Percentiles rank a stretch among this genome's conserved stretches.
These are phyloP conservation scores for Synergus laeviventris DNA, from an alignment of 2,888 invertebrate species.

Conservation along the genomic window DNA sequence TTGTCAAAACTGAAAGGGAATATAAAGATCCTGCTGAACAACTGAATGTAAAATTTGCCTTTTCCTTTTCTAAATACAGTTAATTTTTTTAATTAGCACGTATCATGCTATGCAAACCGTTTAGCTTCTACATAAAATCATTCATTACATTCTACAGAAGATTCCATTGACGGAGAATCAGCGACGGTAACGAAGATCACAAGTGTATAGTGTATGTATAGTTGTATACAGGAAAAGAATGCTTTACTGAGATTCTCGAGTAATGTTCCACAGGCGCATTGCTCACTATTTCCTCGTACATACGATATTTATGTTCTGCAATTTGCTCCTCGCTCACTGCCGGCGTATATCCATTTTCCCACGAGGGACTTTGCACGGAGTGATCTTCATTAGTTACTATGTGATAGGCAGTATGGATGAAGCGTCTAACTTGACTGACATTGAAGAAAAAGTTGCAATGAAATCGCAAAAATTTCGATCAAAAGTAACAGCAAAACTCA, in stretches of 20 bases:
- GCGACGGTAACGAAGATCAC: slow-evolving; percentile 26
- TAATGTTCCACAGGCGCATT: slow-evolving; percentile 32
- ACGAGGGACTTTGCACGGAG: slow-evolving; percentile 27
- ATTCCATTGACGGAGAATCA: slow-evolving; percentile 38
- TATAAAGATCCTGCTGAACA: neutral
- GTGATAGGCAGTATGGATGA: slow-evolving; percentile 8
- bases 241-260: slow-evolving; percentile 29
- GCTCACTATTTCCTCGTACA: slow-evolving; percentile 37
- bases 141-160: slow-evolving; percentile 30
- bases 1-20: neutral
- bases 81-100: neutral
- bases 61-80: neutral
- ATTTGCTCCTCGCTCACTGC: slow-evolving; percentile 28
- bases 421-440: slow-evolving; percentile 5
- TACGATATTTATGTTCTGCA: slow-evolving; percentile 35
- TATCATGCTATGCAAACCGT: neutral
- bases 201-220: neutral
- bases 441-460: neutral
- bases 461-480: slow-evolving; percentile 3
- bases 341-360: slow-evolving; percentile 28
- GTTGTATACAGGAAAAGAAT: slow-evolving; percentile 4
- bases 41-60: neutral
- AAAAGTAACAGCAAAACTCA: slow-evolving; percentile 7
- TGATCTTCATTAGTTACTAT: slow-evolving; percentile 33
- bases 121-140: slow-evolving; percentile 24